Base-by-base conservation (phyloP, 2,113 vertebrate genomes). In the Semnornis frantzii region DNA sequence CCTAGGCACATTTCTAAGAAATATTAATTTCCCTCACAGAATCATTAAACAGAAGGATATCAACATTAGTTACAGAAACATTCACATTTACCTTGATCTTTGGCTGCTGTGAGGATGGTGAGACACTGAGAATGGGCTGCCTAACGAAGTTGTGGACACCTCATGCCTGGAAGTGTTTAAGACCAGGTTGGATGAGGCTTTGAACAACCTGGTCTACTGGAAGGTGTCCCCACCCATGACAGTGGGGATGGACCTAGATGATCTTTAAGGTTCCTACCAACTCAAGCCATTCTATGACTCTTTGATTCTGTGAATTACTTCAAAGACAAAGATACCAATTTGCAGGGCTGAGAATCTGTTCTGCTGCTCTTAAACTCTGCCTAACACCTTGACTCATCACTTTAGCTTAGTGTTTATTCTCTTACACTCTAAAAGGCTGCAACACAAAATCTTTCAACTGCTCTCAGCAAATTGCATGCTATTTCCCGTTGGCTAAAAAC, bases 401-500 rank as follows among this genome's bases (percentile, higher is more conserved):
- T 46, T 11, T 83, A 68, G 76, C 9, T 46, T 14, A 4, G 58
- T 2, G 63, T 18, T 72, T 34, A 55, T 95, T 86, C 82, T 83
- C 44, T 58, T 11, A 8, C 76, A 4, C 2, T 84, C 15, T 39
- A 88, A 95, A 91, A 34, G 54, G 75, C 54, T 82, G 39, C 82
- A 90, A 37, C 0, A 2, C 85, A 76, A 71, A 71, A 94, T 83
- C 80, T 94, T 87, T 94, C 95, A 88, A 91, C 93, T 46, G 62
- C 93, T 92, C 70, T 55, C 80, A 13, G 80, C 76, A 89, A 91
- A 94, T 69, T 65, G 59, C 50, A 31, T 42, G 78, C 54, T 85
- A 93, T 92, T 97, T 88, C 76, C 90, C 6, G 3, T 91, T 88
- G 92, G 88, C 77, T 95, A 39, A 52, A 20, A 20, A 27, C 59